Evolutionary conservation across 1,140 invertebrate genomes (phyloP).

Genomic region (Lysiphlebus fabarum): DNA sequence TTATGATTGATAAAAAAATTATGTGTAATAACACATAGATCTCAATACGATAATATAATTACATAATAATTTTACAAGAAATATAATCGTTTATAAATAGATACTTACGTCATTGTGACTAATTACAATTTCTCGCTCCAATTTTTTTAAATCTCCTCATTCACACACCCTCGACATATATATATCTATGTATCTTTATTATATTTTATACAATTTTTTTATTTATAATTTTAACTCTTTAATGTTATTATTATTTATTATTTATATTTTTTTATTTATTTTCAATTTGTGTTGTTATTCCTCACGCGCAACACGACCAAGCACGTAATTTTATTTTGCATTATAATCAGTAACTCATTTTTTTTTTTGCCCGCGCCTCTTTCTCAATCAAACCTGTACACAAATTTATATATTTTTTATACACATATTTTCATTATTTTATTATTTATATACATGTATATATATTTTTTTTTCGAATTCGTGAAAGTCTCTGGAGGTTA

Average conservation of each 20-base stretch:
- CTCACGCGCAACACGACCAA: constrained; percentile 12
- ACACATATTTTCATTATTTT: too few species aligned
- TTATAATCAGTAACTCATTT: constrained; percentile 12
- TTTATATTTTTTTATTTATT: neutral
- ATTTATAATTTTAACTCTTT: constrained; percentile 5
- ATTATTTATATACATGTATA: too few species aligned
- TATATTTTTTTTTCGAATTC: too few species aligned
- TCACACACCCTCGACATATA: constrained; percentile 9
- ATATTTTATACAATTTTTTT: neutral
- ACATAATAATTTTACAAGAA: too few species aligned
- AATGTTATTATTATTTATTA: neutral
- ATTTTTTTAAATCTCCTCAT: constrained; percentile 15
- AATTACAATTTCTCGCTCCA: neutral
- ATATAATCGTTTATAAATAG: too few species aligned
- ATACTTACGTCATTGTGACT: too few species aligned
- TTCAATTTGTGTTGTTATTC: constrained; percentile 7
- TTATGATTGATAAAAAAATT: too few species aligned
- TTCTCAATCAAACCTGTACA: constrained; percentile 18
- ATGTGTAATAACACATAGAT: too few species aligned
- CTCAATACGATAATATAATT: too few species aligned
- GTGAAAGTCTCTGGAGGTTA: constrained; percentile 10
- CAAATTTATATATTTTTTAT: neutral
- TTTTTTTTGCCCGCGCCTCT: constrained; percentile 12
- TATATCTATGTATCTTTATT: too few species aligned
- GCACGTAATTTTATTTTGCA: constrained; percentile 19